These are phyloP conservation scores for Mustelus asterias DNA, from an alignment of 2,113 vertebrate genomes.

Conservation along the genomic window DNA sequence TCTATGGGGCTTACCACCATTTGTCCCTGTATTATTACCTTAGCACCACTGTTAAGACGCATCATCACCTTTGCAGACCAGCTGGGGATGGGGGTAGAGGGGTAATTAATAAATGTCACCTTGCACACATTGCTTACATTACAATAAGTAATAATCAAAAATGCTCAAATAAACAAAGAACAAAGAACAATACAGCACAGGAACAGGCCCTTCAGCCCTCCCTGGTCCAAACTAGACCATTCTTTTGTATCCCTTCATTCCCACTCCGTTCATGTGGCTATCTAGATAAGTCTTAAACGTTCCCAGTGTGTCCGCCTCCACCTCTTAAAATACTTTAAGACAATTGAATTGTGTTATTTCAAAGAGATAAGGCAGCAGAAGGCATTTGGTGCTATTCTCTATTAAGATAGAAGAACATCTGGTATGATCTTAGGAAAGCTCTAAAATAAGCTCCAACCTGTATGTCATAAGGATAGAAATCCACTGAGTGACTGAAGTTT, in stretches of 20 bases:
- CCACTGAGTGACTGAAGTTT: neutral
- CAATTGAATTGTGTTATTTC: neutral
- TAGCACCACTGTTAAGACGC: neutral
- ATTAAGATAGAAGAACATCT: neutral
- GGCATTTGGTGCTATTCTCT: neutral
- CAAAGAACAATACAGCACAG: too few species aligned
- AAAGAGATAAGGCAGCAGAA: neutral
- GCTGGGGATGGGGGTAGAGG: neutral
- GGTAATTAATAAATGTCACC: neutral
- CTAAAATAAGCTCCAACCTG: neutral
- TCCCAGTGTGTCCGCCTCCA: too few species aligned
- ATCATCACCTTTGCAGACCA: neutral
- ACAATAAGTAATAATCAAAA: neutral
- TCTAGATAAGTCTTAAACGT: too few species aligned
- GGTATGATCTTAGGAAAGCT: neutral
- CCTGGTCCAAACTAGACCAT: too few species aligned
- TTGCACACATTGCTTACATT: neutral
- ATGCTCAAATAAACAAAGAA: too few species aligned
- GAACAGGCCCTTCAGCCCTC: too few species aligned
- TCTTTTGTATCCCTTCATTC: too few species aligned
- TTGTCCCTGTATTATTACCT: neutral
- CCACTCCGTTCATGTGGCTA: too few species aligned
- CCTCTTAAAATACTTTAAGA: neutral
- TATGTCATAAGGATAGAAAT: neutral
- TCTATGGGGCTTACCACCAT: neutral